Conservation (phyloP, 2,113 vertebrate species). For the Marmota flaviventris region DNA sequence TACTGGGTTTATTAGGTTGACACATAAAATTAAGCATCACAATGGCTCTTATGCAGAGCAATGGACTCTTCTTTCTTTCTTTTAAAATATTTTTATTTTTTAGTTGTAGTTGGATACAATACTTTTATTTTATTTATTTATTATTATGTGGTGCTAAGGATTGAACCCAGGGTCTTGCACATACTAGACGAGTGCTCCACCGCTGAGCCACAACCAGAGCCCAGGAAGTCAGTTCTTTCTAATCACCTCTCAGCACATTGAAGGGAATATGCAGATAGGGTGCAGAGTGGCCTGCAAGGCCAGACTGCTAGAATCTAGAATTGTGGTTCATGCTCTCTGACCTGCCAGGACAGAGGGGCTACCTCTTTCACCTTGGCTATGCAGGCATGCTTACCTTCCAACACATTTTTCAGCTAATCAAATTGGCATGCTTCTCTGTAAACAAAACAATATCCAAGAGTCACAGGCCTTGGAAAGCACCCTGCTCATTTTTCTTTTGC, state of each 20-base stretch:
- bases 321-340: not conserved
- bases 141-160: too few relatives aligned
- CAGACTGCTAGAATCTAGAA: not conserved
- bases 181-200: too few relatives aligned
- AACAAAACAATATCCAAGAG: not conserved
- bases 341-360: not conserved
- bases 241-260: not conserved
- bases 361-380: not conserved
- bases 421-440: not conserved
- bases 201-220: too few relatives aligned
- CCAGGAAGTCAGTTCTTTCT: constrained; percentile 24
- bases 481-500: not conserved
- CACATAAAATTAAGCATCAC: not conserved
- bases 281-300: not conserved
- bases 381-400: not conserved
- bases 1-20: not conserved
- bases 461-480: not conserved
- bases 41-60: not conserved
- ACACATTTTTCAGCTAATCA: not conserved
- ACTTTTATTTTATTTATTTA: too few relatives aligned
- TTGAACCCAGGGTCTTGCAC: too few relatives aligned
- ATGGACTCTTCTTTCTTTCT: not conserved
- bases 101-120: too few relatives aligned
- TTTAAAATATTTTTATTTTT: too few relatives aligned
- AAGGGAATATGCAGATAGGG: not conserved